Percentiles rank a stretch among this genome's conserved stretches.
Conservation (phyloP, 2,113 vertebrate genomes). For the Malurus melanocephalus region DNA sequence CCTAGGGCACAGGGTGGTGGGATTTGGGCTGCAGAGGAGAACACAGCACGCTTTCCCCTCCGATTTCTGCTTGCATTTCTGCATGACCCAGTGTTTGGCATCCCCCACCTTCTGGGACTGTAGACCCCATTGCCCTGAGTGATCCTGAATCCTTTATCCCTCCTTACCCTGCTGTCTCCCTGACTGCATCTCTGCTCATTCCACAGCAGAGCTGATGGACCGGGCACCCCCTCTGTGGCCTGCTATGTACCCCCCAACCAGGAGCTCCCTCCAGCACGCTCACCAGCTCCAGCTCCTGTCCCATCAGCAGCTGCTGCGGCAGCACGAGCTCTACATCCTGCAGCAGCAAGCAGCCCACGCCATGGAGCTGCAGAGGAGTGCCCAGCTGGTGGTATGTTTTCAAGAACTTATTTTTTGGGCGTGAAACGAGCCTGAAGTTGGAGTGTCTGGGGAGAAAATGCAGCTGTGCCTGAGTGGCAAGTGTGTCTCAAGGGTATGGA, state of each 20-base stretch:
- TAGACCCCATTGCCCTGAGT: not conserved
- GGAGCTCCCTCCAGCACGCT: conserved; percentile 90
- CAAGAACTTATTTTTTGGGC: not conserved
- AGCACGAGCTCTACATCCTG: conserved; percentile 94
- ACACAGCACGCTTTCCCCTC: not conserved
- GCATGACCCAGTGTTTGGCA: not conserved
- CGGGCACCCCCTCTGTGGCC: conserved; percentile 89
- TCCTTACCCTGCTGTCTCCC: not conserved
- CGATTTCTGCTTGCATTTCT: not conserved
- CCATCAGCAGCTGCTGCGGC: conserved; percentile 93
- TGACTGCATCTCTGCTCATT: not conserved
- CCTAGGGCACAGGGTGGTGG: not conserved
- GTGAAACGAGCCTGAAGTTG: not conserved
- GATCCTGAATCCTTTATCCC: not conserved
- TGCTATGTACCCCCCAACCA: conserved; percentile 81
- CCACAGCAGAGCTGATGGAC: conserved; percentile 88
- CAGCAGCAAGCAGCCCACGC: conserved; percentile 96
- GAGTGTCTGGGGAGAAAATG: not conserved
- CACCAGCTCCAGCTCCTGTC: conserved; percentile 96
- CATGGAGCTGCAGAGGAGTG: conserved; percentile 91
- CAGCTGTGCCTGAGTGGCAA: not conserved
- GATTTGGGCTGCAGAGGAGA: not conserved
- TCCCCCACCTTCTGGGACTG: not conserved
- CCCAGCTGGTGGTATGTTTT: conserved; percentile 80
- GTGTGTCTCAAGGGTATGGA: not conserved